These are phyloP conservation scores for Phylloscopus collybita DNA, from an alignment of 2,797 vertebrate species.

Conservation along the genomic window DNA sequence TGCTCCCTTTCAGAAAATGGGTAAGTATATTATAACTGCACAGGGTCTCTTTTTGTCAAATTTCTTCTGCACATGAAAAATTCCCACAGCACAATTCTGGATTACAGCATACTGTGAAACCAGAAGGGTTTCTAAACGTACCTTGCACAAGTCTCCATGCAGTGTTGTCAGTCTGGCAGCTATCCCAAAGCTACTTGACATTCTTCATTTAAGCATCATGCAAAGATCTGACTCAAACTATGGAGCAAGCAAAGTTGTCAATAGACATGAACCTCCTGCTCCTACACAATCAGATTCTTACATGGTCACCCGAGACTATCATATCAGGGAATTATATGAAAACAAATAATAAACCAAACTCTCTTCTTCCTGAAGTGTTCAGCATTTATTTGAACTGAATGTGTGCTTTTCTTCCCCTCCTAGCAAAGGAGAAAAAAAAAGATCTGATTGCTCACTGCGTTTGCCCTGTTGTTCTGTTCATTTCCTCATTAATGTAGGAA, in stretches of 20 bases:
- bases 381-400: not conserved
- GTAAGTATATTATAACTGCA: not conserved
- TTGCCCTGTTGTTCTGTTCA: not conserved
- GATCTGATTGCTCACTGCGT: not conserved
- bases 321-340: not conserved
- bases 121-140: not conserved
- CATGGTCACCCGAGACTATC: not conserved
- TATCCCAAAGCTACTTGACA: not conserved
- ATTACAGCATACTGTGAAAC: not conserved
- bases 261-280: fast-evolving
- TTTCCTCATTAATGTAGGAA: not conserved
- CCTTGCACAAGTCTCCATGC: not conserved
- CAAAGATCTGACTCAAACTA: not conserved
- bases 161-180: not conserved
- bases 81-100: not conserved
- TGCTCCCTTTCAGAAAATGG: not conserved
- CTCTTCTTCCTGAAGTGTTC: not conserved
- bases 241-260: not conserved
- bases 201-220: not conserved
- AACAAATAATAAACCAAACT: not conserved
- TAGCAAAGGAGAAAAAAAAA: not conserved
- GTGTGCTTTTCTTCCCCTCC: not conserved
- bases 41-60: not conserved
- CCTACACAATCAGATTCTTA: not conserved
- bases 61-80: not conserved